Percentiles rank a stretch among this genome's conserved stretches.
These are phyloP conservation scores for Neodontobutis hainanensis DNA, from an alignment of 2,113 vertebrate genomes.

Conservation along the genomic window DNA sequence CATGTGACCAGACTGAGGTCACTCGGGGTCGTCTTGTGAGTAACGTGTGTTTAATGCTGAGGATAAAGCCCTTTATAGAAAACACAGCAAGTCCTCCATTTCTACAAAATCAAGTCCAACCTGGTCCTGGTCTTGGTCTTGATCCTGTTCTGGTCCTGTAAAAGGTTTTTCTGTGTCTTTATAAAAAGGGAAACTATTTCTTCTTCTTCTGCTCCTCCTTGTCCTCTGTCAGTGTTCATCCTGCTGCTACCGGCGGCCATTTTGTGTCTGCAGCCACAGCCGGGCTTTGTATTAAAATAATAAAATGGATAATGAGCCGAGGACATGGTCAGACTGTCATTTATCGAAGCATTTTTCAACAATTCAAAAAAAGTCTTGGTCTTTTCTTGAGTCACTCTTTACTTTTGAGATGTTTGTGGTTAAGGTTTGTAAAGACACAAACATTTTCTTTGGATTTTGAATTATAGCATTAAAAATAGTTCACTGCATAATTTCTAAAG, in stretches of 20 bases:
- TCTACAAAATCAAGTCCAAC: conserved; percentile 8
- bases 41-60: conserved; percentile 5
- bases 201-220: conserved; percentile 28
- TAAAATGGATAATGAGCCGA: conserved; percentile 52
- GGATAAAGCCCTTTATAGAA: conserved; percentile 2
- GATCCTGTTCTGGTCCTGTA: conserved; percentile 43
- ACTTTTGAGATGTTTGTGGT: too few relatives aligned
- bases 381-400: too few relatives aligned
- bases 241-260: conserved; percentile 65
- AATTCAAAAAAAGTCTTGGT: too few relatives aligned
- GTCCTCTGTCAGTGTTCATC: conserved; percentile 40
- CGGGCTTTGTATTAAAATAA: conserved; percentile 70
- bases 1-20: background rate
- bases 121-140: background rate
- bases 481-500: too few relatives aligned
- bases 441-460: too few relatives aligned
- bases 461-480: too few relatives aligned
- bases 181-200: conserved; percentile 33
- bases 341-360: background rate
- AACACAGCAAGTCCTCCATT: conserved; percentile 5
- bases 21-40: background rate
- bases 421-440: too few relatives aligned
- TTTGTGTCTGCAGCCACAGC: conserved; percentile 65
- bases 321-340: background rate
- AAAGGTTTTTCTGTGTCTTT: conserved; percentile 44